These are phyloP conservation scores for Zosterops lateralis DNA, from an alignment of 2,113 vertebrate genomes.

Conservation along the genomic window DNA sequence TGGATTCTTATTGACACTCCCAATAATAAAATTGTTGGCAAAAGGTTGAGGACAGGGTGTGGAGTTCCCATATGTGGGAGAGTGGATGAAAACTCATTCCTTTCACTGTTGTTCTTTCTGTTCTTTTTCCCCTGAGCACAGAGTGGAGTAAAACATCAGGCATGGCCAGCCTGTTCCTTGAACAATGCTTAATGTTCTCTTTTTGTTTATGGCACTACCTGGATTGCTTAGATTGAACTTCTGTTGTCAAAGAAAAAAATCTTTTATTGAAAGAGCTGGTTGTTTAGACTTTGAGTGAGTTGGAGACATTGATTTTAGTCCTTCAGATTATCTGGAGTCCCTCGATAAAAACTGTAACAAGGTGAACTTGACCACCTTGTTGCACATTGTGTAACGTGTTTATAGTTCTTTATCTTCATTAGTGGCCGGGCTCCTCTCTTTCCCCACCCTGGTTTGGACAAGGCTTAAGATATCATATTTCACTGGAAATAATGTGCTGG, in stretches of 20 bases:
- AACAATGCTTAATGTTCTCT: background rate
- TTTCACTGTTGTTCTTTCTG: background rate
- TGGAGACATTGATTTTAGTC: background rate
- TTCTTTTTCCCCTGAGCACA: background rate
- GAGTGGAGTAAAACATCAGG: background rate
- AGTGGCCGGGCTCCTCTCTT: background rate
- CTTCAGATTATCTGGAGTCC: background rate
- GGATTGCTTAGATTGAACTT: background rate
- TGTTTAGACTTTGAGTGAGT: background rate
- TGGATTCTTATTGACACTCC: slow-evolving; percentile 26
- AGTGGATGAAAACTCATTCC: slow-evolving; percentile 15
- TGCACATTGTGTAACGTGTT: background rate
- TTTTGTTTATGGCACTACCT: background rate
- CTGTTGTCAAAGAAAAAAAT: background rate
- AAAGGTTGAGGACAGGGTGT: slow-evolving; percentile 31
- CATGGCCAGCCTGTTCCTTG: background rate
- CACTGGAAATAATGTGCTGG: background rate
- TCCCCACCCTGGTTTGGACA: background rate
- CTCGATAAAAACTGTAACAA: background rate
- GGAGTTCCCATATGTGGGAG: slow-evolving; percentile 19
- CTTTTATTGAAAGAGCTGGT: background rate
- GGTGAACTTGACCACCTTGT: background rate
- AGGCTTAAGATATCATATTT: background rate
- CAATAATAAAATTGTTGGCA: slow-evolving; percentile 53
- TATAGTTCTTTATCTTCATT: background rate